Base-by-base conservation (phyloP, 2,797 vertebrate genomes). In the Tangara arthus region DNA sequence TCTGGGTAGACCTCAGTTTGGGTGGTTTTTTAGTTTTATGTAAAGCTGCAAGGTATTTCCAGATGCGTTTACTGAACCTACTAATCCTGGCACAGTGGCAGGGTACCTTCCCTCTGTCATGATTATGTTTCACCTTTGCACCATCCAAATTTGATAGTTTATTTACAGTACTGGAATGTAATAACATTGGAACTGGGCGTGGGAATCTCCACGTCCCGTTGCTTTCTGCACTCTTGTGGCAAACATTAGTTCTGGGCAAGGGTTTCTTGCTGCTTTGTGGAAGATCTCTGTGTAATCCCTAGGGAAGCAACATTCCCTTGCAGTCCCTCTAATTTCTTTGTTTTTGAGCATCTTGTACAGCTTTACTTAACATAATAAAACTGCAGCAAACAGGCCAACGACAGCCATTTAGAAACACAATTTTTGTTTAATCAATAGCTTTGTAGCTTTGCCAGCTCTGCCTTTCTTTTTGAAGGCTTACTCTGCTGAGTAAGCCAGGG, bases 401-500 rank as follows among this genome's bases (percentile, higher is more conserved):
- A 50, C 82, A 83, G 69, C 76, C 66, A 22, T 92, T 90, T 72
- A 85, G 71, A 81, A 87, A 91, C 72, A 70, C 66, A 83, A 82
- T 95, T 97, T 96, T 91, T 3, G 0, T 91, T 83, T 95, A 95
- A 96, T 95, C 92, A 95, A 85, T 78, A 90, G 90, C 95, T 96
- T 93, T 96, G 95, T 91, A 93, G 93, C 89, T 64, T 61, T 92
- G 95, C 95, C 94, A 95, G 89, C 81, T 91, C 20, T 64, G 80
- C 79, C 91, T 96, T 53, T 79, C 79, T 87, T 91, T 85, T 53
- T 95, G 65, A 90, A 91, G 93, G 66, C 53, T 90, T 92, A 42
- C 85, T 94, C 82, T 97, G 96, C 95, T 96, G 95, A 96, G 91
- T 93, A 95, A 94, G 94, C 85, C 96, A 94, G 94, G 71, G 72